Evolutionary conservation across 1,140 invertebrate genomes (phyloP).

Genomic region (Drosophila kanapiae): DNA sequence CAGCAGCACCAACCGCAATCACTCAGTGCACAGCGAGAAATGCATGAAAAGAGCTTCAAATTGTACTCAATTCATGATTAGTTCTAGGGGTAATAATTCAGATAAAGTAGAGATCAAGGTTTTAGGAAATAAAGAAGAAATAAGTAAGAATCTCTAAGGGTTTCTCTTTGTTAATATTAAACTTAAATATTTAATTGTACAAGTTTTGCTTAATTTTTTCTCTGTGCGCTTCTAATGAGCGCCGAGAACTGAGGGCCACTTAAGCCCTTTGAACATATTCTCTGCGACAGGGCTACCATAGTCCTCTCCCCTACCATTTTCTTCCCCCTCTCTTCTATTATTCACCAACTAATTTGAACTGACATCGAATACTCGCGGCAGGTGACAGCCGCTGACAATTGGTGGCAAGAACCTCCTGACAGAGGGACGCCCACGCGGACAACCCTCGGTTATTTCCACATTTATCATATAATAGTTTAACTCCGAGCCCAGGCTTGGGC

Average conservation of each 20-base stretch:
- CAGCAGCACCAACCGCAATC: slow-evolving; percentile 32
- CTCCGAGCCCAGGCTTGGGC: neutral
- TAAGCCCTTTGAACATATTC: slow-evolving; percentile 36
- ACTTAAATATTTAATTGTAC: neutral
- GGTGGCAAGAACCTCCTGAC: slow-evolving; percentile 33
- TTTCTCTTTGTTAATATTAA: neutral
- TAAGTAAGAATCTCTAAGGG: too few relatives aligned
- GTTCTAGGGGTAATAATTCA: too few relatives aligned
- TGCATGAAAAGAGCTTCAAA: neutral
- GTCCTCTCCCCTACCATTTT: neutral
- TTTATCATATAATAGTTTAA: slow-evolving; percentile 31
- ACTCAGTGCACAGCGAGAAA: slow-evolving; percentile 27
- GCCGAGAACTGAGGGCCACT: slow-evolving; percentile 13
- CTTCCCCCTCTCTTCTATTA: slow-evolving; percentile 43
- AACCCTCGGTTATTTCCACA: slow-evolving; percentile 23
- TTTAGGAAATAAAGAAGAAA: too few relatives aligned
- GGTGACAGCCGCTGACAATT: slow-evolving; percentile 66
- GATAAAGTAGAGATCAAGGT: too few relatives aligned
- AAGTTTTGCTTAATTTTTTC: neutral
- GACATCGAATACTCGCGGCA: slow-evolving; percentile 53
- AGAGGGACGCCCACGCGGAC: slow-evolving; percentile 1
- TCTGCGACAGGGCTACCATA: too few relatives aligned
- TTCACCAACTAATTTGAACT: slow-evolving; percentile 53
- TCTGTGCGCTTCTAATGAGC: slow-evolving; percentile 62
- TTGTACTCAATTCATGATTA: neutral